Evolutionary conservation across 1,140 invertebrate species (phyloP).

Genomic region (Tetranychus cinnabarinus): DNA sequence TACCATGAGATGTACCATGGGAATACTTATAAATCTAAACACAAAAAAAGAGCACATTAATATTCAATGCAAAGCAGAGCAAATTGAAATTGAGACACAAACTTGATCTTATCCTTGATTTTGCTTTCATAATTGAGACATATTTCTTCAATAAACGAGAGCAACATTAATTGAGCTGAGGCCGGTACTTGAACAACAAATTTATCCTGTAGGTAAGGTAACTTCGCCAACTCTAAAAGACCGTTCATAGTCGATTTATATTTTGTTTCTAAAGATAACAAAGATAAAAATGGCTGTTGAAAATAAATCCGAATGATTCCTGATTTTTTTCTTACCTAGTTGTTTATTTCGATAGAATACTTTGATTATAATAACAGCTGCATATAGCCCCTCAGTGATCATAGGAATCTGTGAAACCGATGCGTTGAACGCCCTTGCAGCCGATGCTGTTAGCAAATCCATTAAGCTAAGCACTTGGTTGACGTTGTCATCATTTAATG

Average conservation of each 20-base stretch:
- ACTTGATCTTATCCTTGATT: conserved; percentile 25
- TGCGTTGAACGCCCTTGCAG: conserved; percentile 42
- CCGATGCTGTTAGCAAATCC: conserved; percentile 34
- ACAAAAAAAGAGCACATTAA: neutral
- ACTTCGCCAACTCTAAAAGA: conserved; percentile 44
- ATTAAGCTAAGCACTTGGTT: conserved; percentile 28
- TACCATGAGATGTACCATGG: neutral
- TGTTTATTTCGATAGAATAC: conserved; percentile 28
- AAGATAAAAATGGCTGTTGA: neutral
- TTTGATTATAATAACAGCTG: conserved; percentile 43
- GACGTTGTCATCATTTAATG: conserved; percentile 24
- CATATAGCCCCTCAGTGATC: conserved; percentile 52
- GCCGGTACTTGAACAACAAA: conserved; percentile 41
- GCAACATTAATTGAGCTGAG: conserved; percentile 26
- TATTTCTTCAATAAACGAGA: conserved; percentile 36
- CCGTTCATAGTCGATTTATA: conserved; percentile 9
- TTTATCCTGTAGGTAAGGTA: conserved; percentile 56
- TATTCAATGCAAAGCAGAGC: neutral
- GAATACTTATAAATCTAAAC: neutral
- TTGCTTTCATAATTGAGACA: conserved; percentile 33
- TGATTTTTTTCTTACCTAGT: conserved; percentile 15
- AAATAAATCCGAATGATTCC: neutral
- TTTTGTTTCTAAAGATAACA: conserved; percentile 11
- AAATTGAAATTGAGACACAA: neutral
- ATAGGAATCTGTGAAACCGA: conserved; percentile 28